These are phyloP conservation scores for Manis crassicaudata DNA, from an alignment of 2,797 vertebrate genomes.

Conservation along the genomic window DNA sequence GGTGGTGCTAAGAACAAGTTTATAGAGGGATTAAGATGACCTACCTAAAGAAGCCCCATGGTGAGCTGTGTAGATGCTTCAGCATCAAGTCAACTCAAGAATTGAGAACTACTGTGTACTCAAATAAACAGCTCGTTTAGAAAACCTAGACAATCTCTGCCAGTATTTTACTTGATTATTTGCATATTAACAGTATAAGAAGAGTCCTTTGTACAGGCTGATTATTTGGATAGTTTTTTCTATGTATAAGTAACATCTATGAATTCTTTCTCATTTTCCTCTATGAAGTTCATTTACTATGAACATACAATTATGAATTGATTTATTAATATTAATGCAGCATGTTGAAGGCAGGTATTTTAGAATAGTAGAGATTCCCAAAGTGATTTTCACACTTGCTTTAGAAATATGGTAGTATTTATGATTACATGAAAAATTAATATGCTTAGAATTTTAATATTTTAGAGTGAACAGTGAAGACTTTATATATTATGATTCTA, in stretches of 20 bases:
- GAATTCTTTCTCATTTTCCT: not conserved
- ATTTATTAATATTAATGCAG: not conserved
- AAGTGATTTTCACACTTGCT: slow-evolving; percentile 40
- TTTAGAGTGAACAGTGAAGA: slow-evolving; percentile 17
- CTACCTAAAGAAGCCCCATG: not conserved
- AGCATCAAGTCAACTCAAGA: not conserved
- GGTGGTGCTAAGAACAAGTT: not conserved
- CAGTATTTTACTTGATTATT: slow-evolving; percentile 15
- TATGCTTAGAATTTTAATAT: slow-evolving; percentile 32
- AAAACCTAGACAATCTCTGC: not conserved
- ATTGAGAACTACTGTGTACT: not conserved
- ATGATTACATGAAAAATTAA: not conserved
- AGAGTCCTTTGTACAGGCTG: not conserved
- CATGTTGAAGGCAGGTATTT: slow-evolving; percentile 17
- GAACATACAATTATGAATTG: not conserved
- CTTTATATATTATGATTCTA: not conserved
- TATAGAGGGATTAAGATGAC: not conserved
- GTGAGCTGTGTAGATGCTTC: not conserved
- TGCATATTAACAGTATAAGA: not conserved
- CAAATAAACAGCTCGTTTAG: not conserved
- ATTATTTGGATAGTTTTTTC: not conserved
- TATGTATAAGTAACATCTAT: not conserved
- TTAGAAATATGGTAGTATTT: slow-evolving; percentile 25
- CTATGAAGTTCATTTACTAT: not conserved
- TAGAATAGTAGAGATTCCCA: not conserved